Base-by-base conservation (phyloP, 2,888 invertebrate genomes). In the Carabus problematicus region DNA sequence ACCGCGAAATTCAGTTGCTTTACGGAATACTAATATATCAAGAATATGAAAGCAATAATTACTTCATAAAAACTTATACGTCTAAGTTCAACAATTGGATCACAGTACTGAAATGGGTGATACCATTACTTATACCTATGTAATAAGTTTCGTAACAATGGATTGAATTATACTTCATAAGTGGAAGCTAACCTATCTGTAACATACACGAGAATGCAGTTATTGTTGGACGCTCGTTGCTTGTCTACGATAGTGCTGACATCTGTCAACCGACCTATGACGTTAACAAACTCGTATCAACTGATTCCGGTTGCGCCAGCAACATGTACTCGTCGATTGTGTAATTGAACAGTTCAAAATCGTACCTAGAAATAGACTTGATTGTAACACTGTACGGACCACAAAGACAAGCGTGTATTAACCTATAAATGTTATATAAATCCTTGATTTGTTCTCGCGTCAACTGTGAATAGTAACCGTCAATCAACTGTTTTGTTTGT, bases 311-410 rank as follows among this genome's bases (percentile, higher is more conserved):
- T 72, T 79, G 81, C 19, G 85, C 87, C 75, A 89, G 83, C 75
- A 89, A 87, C 76, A 91, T 82, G 79, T 90, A 92, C 73, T 86
- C 88, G 74, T 88, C 86, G 76, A 91, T 85, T 70, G 91, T 89
- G 80, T 95, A 96, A 78, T 91, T 92, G 84, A 96, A 96, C 71
- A 96, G 84, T 79, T 90, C 88, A 81, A 95, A 95, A 82, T 96
- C 96, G 78, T 91, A 88, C 80, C 93, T 93, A 85, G 40, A 85
- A n/a, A 86, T 72, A 74, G 71, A 54, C 12, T 49, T 49, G 12
- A 11, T 49, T 9, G 14, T 8, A 49, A 49, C 12, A 8, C 8
- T 7, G 8, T 49, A 11, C 8, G 12, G 8, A 42, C 8, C 9
- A 42, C 8, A 42, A 8, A 42, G 9, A 42, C 9, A 42, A 6